Evolutionary conservation across 2,113 vertebrate genomes (phyloP), one percentile per base, ranked within the genome.

Genomic region (Upupa epops): DNA sequence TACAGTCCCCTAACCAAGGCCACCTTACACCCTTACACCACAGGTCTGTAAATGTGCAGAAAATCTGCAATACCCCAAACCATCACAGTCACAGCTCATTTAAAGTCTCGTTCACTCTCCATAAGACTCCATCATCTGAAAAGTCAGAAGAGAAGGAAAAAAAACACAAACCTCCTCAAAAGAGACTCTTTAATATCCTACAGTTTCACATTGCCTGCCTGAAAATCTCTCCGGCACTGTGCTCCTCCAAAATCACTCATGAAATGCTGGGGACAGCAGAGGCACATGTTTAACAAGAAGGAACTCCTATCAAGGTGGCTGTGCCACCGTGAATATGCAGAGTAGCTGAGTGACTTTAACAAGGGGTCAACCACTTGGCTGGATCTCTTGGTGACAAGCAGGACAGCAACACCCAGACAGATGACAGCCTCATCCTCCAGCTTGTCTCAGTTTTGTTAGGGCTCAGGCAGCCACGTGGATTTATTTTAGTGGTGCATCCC

Each of bases 361-460:
- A 17, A 42, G 46, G 70, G 88, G 82, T 88, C 82, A 91, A 5
- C 28, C n/a, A 66, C 81, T 19, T 28, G 89, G 34, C 75, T 87
- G 51, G 55, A 66, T 34, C 78, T 46, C 25, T 16, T 5, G 0
- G 78, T 85, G 94, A 88, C 1, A 7, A 77, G 91, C 87, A 83
- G 85, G 89, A 92, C 90, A 74, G 85, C 79, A 74, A 52, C 89
- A 73, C 74, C 89, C 5, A 74, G 94, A 73, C 48, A 86, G 94
- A 68, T 77, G 91, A 92, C 85, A 91, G 82, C 91, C 87, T 96
- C 84, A 79, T 96, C 86, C 84, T 87, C 19, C 81, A 76, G 87
- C 79, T 87, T 54, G 0, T 71, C 89, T 90, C 80, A 5, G 48
- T 21, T 78, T 34, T 14, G 3, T 36, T 68, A 76, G 82, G 80